Evolutionary conservation across 2,113 vertebrate species (phyloP).

Genomic region (Scolopax mira): DNA sequence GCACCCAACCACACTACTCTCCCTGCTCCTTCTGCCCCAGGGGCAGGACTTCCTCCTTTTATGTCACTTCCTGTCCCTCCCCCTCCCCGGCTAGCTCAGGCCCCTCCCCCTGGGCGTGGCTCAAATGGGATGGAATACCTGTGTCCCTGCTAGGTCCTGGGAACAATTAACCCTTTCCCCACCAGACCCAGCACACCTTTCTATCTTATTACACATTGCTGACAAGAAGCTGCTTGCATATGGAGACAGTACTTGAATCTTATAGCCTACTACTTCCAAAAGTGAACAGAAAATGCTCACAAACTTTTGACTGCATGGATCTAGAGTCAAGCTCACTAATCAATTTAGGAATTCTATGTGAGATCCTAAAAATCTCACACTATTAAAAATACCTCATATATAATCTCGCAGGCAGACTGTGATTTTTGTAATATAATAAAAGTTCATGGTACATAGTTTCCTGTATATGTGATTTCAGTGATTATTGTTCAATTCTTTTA

Average conservation of each 20-base stretch:
- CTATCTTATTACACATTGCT: background rate
- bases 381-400: background rate
- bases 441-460: background rate
- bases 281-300: constrained; percentile 21
- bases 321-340: background rate
- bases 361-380: constrained; percentile 33
- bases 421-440: background rate
- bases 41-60: too few species aligned
- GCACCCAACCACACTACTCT: too few species aligned
- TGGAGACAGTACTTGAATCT: background rate
- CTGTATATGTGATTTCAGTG: background rate
- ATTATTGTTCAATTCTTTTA: background rate
- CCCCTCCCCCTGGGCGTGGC: too few species aligned
- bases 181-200: too few species aligned
- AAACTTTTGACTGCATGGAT: background rate
- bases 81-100: too few species aligned
- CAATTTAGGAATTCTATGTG: background rate
- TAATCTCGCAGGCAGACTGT: background rate
- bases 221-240: background rate
- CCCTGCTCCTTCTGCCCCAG: too few species aligned
- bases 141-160: too few species aligned
- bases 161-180: too few species aligned
- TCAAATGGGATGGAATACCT: too few species aligned
- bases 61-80: too few species aligned
- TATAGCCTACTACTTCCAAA: background rate